These are phyloP conservation scores for Lepidotrigona ventralis DNA, from an alignment of 1,140 invertebrate genomes.

Conservation along the genomic window DNA sequence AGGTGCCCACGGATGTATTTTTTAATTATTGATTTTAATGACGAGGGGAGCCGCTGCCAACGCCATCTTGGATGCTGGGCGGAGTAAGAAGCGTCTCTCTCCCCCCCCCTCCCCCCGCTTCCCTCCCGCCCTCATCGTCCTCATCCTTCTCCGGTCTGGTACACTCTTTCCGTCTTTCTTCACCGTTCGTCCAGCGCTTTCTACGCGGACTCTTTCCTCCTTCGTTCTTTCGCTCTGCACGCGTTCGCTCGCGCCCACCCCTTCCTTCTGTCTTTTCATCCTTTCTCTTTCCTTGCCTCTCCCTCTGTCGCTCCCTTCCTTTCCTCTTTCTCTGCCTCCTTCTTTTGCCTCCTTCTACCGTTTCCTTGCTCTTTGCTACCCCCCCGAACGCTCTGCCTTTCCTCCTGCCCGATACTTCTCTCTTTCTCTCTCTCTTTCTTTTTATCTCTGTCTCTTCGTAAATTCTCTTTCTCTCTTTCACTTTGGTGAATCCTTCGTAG, in stretches of 20 bases:
- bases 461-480: neutral
- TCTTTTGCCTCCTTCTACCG: constrained; percentile 30
- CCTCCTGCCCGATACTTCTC: constrained; percentile 11
- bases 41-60: constrained; percentile 78
- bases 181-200: constrained; percentile 58
- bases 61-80: constrained; percentile 81
- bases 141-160: constrained; percentile 39
- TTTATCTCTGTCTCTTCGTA: neutral
- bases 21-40: constrained; percentile 82
- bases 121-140: constrained; percentile 30
- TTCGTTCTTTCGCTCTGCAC: constrained; percentile 58
- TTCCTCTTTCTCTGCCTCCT: constrained; percentile 40
- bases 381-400: constrained; percentile 12
- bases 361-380: constrained; percentile 53
- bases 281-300: constrained; percentile 20
- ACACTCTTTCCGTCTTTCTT: constrained; percentile 65
- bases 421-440: neutral
- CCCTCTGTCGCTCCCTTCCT: constrained; percentile 47
- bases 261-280: constrained; percentile 12
- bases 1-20: constrained; percentile 80
- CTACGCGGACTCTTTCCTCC: constrained; percentile 48
- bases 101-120: constrained; percentile 14
- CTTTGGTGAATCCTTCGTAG: constrained; percentile 22
- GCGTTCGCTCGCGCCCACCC: constrained; percentile 45
- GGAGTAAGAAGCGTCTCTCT: constrained; percentile 76